Base-by-base conservation (phyloP, 2,797 vertebrate species). In the Erethizon dorsatum region DNA sequence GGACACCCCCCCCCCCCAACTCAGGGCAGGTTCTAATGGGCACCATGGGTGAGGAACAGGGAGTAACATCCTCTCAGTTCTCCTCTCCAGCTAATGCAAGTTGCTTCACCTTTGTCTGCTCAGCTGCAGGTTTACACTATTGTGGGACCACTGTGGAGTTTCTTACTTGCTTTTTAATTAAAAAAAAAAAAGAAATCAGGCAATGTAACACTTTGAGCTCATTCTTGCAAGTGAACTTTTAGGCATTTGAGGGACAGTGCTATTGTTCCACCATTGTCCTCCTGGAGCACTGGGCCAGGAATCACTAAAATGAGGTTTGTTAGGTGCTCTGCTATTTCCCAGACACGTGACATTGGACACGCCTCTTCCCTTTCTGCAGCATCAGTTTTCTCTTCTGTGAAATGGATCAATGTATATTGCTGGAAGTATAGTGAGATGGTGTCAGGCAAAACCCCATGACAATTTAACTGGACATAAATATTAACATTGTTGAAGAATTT, bases 331-430 rank as follows among this genome's bases (percentile, higher is more conserved):
- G 85, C 61, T 75, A 0, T 41, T 52, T 63, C 18, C 33, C n/a
- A 52, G 45, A 9, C 50, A 4, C 18, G 26, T 52, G 67, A 77
- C 18, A 1, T 31, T 91, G 69, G 47, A 61, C 18, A 50, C 71
- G 15, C 15, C 4, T 1, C 31, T 71, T 71, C 13, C 6, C 7
- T 20, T 86, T 45, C 4, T 1, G 2, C 28, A 1, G 6, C 31
- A 57, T 96, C 75, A 33, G 33, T 90, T 88, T 93, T 59, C 56
- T 47, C 69, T 85, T 90, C 83, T 94, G 56, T 84, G 9, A 56
- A 77, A 73, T 78, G 86, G 20, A n/a, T 84, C 71, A 26, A 56
- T 2, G n/a, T 65, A 8, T 52, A 31, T 28, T 13, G 56, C 31
- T 56, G 41, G 65, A 83, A 80, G 50, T 33, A 37, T 3, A 57